These are phyloP conservation scores for Drosophila anomelani DNA, from an alignment of 2,888 invertebrate species.

Conservation along the genomic window DNA sequence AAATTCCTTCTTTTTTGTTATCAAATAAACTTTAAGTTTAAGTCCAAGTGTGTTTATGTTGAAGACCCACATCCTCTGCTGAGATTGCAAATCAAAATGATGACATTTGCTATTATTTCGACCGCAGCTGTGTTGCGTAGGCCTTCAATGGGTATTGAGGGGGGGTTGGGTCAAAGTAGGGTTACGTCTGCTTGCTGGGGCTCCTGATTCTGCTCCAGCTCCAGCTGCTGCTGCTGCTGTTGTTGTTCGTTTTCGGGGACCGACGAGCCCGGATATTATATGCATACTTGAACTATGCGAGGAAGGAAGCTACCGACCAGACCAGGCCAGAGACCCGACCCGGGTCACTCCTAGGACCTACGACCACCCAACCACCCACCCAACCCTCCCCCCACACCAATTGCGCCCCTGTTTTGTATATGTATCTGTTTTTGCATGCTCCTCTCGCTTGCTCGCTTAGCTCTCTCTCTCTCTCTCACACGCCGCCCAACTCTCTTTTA, in stretches of 20 bases:
- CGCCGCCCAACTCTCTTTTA: conserved; percentile 44
- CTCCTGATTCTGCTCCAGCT: conserved; percentile 24
- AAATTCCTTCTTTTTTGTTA: neutral
- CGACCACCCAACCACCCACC: neutral
- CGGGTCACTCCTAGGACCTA: conserved; percentile 7
- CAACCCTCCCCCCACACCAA: neutral
- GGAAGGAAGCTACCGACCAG: conserved; percentile 58
- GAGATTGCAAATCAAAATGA: conserved; percentile 14
- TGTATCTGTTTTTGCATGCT: conserved; percentile 75
- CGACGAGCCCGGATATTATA: conserved; percentile 77
- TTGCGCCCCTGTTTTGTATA: conserved; percentile 57
- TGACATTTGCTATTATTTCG: conserved; percentile 26
- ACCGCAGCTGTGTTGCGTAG: conserved; percentile 38
- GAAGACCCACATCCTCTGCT: neutral
- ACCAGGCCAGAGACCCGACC: conserved; percentile 21
- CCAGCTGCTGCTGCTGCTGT: conserved; percentile 42
- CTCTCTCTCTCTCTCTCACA: neutral
- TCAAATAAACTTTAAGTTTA: too few species aligned
- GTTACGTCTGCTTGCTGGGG: conserved; percentile 4
- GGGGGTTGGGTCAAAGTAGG: conserved; percentile 3
- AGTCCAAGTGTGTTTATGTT: neutral
- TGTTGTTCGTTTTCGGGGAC: conserved; percentile 66
- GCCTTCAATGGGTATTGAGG: conserved; percentile 5
- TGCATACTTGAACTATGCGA: conserved; percentile 80
- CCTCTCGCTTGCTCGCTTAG: conserved; percentile 44